These are phyloP conservation scores for Plemyria rubiginata DNA, from an alignment of 2,888 invertebrate genomes.

Conservation along the genomic window DNA sequence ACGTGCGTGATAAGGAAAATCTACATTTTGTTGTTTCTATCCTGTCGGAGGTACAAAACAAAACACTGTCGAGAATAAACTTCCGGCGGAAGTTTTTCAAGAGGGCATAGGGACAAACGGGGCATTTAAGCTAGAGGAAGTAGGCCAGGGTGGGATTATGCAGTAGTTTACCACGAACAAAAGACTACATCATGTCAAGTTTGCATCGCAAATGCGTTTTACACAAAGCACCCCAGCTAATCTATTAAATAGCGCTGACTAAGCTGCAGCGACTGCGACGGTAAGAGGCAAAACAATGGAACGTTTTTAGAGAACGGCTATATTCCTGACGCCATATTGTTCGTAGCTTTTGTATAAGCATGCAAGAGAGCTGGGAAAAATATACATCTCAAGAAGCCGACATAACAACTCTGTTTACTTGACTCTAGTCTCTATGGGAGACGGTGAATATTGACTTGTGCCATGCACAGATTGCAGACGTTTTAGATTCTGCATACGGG, in stretches of 20 bases:
- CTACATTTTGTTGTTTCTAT: neutral
- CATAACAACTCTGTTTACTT: slow-evolving; percentile 40
- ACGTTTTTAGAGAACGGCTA: slow-evolving; percentile 51
- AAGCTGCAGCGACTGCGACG: slow-evolving; percentile 43
- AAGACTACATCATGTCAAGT: slow-evolving; percentile 21
- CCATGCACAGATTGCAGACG: slow-evolving; percentile 9
- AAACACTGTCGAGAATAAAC: neutral
- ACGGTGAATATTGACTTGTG: slow-evolving; percentile 30
- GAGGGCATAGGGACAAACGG: neutral
- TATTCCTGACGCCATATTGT: slow-evolving; percentile 55
- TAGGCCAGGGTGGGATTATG: slow-evolving; percentile 15
- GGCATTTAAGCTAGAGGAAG: slow-evolving; percentile 9
- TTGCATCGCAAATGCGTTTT: slow-evolving; percentile 28
- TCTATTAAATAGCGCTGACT: slow-evolving; percentile 51
- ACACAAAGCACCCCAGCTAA: slow-evolving; percentile 44
- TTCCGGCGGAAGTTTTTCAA: too few relatives aligned
- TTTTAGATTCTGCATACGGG: slow-evolving; percentile 24
- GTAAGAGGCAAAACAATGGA: slow-evolving; percentile 53
- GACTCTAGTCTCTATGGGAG: slow-evolving; percentile 3
- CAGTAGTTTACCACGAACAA: slow-evolving; percentile 22
- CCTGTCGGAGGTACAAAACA: too few relatives aligned
- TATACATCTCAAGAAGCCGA: slow-evolving; percentile 49
- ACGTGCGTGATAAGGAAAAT: too few relatives aligned
- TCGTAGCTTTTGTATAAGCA: slow-evolving; percentile 50
- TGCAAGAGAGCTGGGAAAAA: slow-evolving; percentile 47